Conservation (phyloP, 2,113 vertebrate species). For the Pelmatolapia mariae region DNA sequence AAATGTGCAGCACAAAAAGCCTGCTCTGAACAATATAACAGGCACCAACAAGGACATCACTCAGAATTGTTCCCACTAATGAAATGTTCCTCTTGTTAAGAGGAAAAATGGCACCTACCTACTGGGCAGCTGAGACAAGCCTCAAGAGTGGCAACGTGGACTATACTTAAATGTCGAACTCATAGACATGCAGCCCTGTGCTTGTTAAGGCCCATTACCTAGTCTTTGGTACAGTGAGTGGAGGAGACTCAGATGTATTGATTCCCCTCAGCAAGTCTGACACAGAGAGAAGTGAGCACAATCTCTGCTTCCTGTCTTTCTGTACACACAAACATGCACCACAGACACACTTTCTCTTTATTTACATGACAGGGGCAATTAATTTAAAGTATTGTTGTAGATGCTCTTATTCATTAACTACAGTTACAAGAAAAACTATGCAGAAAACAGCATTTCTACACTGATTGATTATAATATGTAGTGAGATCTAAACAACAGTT, state of each 20-base stretch:
- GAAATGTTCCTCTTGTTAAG: conserved; percentile 20
- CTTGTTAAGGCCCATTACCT: conserved; percentile 27
- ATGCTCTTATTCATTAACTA: background rate
- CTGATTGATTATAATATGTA: background rate
- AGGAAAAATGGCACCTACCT: background rate
- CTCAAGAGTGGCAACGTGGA: background rate
- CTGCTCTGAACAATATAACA: background rate
- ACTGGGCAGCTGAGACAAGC: background rate
- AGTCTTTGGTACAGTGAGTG: background rate
- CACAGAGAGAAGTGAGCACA: background rate
- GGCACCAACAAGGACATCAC: background rate
- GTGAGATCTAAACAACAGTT: background rate
- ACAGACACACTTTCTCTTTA: background rate
- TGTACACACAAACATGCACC: background rate
- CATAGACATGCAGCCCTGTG: background rate
- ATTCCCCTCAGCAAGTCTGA: background rate
- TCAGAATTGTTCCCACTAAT: conserved; percentile 1
- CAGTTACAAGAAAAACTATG: background rate
- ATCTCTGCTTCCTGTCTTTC: background rate
- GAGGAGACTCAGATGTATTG: conserved; percentile 19
- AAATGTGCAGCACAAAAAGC: background rate
- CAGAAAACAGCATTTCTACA: background rate
- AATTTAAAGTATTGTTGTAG: background rate
- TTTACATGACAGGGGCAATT: background rate
- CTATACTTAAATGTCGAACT: background rate